These are phyloP conservation scores for Drosophila punjabiensis DNA, from an alignment of 1,140 invertebrate genomes.

Conservation along the genomic window DNA sequence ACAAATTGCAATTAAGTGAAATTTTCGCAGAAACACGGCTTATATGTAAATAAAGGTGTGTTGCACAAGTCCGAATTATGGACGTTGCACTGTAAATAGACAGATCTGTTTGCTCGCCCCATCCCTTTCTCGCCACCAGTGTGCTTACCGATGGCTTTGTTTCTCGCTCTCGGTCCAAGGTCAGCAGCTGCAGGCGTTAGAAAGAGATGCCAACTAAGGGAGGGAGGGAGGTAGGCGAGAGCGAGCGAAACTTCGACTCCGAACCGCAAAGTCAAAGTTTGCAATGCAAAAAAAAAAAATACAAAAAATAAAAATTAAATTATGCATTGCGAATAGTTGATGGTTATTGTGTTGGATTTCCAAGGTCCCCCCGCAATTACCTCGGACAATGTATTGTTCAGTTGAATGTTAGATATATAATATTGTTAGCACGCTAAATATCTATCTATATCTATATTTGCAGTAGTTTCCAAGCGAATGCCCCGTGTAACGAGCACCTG, in stretches of 20 bases:
- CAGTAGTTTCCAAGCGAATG: slow-evolving; percentile 62
- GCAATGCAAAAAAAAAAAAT: slow-evolving; percentile 55
- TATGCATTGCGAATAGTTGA: slow-evolving; percentile 41
- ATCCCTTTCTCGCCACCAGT: background rate
- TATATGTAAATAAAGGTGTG: background rate
- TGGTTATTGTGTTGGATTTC: slow-evolving; percentile 41
- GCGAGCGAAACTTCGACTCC: slow-evolving; percentile 12
- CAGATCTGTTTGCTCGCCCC: slow-evolving; percentile 11
- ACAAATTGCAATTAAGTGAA: background rate
- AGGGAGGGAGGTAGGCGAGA: background rate
- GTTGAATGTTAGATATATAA: slow-evolving; percentile 13
- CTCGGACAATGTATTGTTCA: slow-evolving; percentile 21
- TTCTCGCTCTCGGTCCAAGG: slow-evolving; percentile 37
- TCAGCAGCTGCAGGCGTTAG: slow-evolving; percentile 49
- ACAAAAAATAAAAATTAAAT: slow-evolving; percentile 24
- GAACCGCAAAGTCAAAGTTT: slow-evolving; percentile 63
- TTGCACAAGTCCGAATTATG: background rate
- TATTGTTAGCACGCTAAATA: slow-evolving; percentile 32
- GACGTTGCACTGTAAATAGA: slow-evolving; percentile 24
- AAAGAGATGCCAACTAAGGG: slow-evolving; percentile 29
- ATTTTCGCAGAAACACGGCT: background rate
- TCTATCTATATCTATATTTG: slow-evolving; percentile 19
- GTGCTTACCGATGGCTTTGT: slow-evolving; percentile 13
- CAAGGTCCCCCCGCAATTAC: slow-evolving; percentile 41
- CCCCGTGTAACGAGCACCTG: slow-evolving; percentile 55